A percentile compares a stretch with the other conserved stretches of the same genome.
phyloP scores from a whole-genome alignment of 2,113 vertebrate species.

The Neogale vison region DNA sequence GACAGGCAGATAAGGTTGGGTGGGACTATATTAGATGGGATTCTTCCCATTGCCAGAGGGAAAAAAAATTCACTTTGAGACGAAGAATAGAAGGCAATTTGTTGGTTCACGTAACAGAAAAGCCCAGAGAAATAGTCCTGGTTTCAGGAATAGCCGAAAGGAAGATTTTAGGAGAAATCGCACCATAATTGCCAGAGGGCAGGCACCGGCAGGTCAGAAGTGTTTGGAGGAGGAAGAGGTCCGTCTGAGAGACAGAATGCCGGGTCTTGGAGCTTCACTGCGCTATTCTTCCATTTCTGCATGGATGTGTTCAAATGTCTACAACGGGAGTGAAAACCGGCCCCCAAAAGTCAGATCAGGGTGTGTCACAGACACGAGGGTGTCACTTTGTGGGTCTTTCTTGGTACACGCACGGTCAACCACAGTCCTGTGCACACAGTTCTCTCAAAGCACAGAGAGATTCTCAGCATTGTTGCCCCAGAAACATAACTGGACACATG shows the following conservation, averaged over 20 bases:
- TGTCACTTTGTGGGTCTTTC: not conserved
- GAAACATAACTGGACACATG: not conserved
- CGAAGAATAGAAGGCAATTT: not conserved
- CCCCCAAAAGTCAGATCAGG: not conserved
- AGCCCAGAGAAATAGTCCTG: not conserved
- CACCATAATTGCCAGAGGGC: not conserved
- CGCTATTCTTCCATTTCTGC: not conserved
- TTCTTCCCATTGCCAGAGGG: not conserved
- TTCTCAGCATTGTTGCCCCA: not conserved
- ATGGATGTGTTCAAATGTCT: not conserved
- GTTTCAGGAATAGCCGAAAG: not conserved
- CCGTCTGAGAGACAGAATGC: not conserved
- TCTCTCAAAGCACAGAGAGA: not conserved
- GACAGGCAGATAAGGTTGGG: not conserved
- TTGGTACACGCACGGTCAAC: not conserved
- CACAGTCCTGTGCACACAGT: not conserved
- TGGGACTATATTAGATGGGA: not conserved
- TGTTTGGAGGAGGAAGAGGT: not conserved
- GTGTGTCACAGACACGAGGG: not conserved
- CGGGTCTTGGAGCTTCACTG: not conserved
- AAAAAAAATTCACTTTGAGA: not conserved
- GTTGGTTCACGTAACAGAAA: not conserved
- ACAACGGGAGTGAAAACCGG: not conserved
- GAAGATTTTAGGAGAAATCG: not conserved
- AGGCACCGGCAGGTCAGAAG: not conserved